phyloP scores from a whole-genome alignment of 2,113 vertebrate genomes.

The Falcunculus frontatus region DNA sequence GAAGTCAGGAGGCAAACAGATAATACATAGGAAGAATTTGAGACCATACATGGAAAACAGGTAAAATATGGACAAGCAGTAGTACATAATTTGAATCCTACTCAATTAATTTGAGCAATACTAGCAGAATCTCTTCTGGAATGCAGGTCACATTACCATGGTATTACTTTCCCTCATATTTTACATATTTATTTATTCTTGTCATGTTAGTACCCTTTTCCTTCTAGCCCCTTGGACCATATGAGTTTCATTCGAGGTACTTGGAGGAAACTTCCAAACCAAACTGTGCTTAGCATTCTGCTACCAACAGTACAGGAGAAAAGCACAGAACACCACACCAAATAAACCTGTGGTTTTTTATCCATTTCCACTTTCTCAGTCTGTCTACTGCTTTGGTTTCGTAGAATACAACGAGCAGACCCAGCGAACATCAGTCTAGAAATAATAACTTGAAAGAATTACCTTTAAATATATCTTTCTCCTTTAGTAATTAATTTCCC shows the following conservation, averaged over 20 bases:
- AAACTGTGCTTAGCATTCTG: background rate
- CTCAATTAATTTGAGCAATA: background rate
- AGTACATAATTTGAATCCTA: background rate
- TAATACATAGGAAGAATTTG: background rate
- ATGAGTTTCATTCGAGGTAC: background rate
- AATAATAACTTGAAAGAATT: background rate
- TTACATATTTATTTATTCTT: background rate
- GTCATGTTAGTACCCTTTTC: background rate
- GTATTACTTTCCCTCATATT: background rate
- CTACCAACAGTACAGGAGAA: background rate
- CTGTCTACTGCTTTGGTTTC: background rate
- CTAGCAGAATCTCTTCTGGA: background rate
- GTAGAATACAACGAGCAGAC: background rate
- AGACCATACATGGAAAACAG: background rate
- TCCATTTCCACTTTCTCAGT: background rate
- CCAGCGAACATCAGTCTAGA: fast-evolving
- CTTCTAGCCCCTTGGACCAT: background rate
- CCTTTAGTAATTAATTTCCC: background rate
- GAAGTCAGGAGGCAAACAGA: background rate
- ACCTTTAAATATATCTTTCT: background rate
- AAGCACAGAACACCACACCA: background rate
- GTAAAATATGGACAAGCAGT: background rate
- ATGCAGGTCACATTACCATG: background rate
- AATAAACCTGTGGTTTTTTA: background rate
- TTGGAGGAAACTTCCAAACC: background rate